Base-by-base conservation (phyloP, 2,797 vertebrate species). In the Neoniphon sammara region DNA sequence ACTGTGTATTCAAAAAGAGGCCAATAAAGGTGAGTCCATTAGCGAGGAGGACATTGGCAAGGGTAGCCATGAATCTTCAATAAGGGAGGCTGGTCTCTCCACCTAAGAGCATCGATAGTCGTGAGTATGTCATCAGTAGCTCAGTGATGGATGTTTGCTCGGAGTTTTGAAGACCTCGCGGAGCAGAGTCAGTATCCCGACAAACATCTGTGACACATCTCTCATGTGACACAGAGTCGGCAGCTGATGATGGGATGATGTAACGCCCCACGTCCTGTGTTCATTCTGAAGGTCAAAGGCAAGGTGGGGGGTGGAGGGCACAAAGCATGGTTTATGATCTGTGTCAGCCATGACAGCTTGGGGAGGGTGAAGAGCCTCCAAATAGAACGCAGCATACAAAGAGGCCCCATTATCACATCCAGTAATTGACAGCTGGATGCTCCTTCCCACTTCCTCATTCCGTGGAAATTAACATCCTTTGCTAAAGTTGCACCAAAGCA, bases 11-110 rank as follows among this genome's bases (percentile, higher is more conserved):
- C 83, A 84, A 49, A 81, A 57, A 62, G 58, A 80, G 77, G 74
- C 83, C 88, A 86, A 82, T 88, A 85, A 82, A 80, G 70, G 52
- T 56, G 30, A 81, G 76, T 89, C 76, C 85, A 93, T 88, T 88
- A 87, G 68, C 77, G 67, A 47, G 18, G 66, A 81, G 34, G 34
- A 72, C 62, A 80, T 79, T 75, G 80, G 64, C 50, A n/a, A 42
- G 50, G 12, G 34, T n/a, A 78, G 75, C 53, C 39, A 79, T 82
- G 68, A 73, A 80, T 86, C 66, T 86, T 70, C 80, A 87, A 87
- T 77, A 82, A 63, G 58, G 60, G 75, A 66, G 39, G 75, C 57
- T 59, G 60, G n/a, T n/a, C 50, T 82, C 71, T 82, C 30, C 42
- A 76, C 58, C 77, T 84, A 46, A 66, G 78, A 65, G 57, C 73